Conservation (phyloP, 2,888 invertebrate species). For the Eucera pruinosa region DNA sequence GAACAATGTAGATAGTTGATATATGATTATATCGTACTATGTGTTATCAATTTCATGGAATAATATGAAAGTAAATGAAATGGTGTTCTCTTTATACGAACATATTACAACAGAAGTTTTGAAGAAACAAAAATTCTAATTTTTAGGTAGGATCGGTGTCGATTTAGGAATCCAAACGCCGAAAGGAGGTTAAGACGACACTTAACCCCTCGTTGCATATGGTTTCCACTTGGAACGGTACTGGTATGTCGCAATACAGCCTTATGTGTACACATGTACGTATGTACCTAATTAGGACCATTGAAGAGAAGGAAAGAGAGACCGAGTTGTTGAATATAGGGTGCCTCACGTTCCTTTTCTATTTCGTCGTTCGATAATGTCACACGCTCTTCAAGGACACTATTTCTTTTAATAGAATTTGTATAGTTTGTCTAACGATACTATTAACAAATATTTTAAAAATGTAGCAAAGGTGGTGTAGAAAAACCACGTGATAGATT, state of each 20-base stretch:
- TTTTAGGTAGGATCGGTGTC: conserved; percentile 40
- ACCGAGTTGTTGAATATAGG: conserved; percentile 59
- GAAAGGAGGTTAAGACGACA: conserved; percentile 73
- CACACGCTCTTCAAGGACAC: conserved; percentile 4
- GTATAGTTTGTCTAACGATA: conserved; percentile 15
- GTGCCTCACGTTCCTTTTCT: conserved; percentile 58
- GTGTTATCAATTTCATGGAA: neutral
- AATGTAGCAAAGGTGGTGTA: conserved; percentile 22
- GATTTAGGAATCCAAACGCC: conserved; percentile 64
- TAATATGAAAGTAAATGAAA: neutral
- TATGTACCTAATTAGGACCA: conserved; percentile 71
- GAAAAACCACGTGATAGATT: conserved; percentile 43
- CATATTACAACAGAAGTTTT: neutral
- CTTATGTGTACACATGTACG: conserved; percentile 65
- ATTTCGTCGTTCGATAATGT: conserved; percentile 44
- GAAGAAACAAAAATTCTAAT: conserved; percentile 7
- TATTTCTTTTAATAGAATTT: conserved; percentile 6
- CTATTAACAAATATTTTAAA: neutral
- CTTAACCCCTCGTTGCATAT: conserved; percentile 70
- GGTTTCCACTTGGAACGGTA: conserved; percentile 71
- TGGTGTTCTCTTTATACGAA: neutral
- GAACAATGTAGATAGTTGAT: neutral
- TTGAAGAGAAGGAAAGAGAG: conserved; percentile 64
- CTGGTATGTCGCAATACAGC: conserved; percentile 68
- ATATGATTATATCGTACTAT: neutral